Percentiles rank a stretch among this genome's conserved stretches.
phyloP scores from a whole-genome alignment of 2,888 invertebrate species.

The Cyaniris semiargus region DNA sequence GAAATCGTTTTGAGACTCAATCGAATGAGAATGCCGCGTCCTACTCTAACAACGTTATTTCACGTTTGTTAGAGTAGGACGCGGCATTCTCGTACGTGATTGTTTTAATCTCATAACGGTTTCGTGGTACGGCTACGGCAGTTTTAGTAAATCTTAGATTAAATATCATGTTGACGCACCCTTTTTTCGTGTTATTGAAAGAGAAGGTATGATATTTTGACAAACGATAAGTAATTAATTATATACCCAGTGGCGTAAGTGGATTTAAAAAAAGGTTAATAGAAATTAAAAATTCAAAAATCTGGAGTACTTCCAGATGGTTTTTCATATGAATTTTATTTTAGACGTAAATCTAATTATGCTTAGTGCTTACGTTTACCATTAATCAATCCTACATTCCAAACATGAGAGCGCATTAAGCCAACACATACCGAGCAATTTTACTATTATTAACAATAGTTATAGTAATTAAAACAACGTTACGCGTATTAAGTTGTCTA shows the following conservation, averaged over 20 bases:
- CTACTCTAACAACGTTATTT: no score
- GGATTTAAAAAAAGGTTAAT: no score
- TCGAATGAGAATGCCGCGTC: no score
- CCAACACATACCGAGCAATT: conserved; percentile 4
- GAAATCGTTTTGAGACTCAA: no score
- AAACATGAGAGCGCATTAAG: conserved; percentile 10
- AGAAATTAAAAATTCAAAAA: background rate
- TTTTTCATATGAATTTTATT: background rate
- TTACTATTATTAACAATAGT: background rate
- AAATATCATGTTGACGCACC: no score
- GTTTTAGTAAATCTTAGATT: no score
- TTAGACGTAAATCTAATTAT: background rate
- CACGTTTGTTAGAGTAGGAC: no score
- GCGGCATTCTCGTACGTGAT: no score
- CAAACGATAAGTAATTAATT: background rate
- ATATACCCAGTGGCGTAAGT: background rate
- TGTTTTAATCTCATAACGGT: no score
- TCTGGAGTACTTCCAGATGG: no score
- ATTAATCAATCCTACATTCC: conserved; percentile 8
- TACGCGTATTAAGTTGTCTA: conserved; percentile 22
- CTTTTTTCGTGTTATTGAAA: background rate
- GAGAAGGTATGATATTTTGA: background rate
- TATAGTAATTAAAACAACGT: conserved; percentile 3
- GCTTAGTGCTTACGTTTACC: background rate
- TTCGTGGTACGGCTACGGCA: no score